Evolutionary conservation across 1,140 invertebrate species (phyloP), one percentile per base, ranked within the genome.

Genomic region (Cotesia glomerata): DNA sequence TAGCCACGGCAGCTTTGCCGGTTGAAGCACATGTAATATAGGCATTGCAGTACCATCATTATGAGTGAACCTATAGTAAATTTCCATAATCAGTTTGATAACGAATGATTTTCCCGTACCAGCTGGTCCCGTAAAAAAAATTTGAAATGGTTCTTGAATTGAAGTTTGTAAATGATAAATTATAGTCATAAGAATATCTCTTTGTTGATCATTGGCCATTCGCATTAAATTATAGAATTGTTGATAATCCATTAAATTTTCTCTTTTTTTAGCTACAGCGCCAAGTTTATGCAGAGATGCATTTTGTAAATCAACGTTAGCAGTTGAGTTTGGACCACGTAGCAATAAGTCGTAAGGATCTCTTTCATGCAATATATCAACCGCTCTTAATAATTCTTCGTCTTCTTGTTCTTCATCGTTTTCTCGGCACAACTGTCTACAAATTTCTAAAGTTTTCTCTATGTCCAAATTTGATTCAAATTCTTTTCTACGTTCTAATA

Each of bases 21-120:
- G 81, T 79, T 62, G 77, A 73, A 18, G 81, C 82, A 64, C 74
- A 74, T 9, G n/a, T n/a, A n/a, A n/a, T n/a, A n/a, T n/a, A n/a
- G n/a, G n/a, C n/a, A 71, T 76, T 73, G 49, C 7, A 51, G 45
- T 73, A 18, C 36, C 54, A 64, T 71, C 75, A 59, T 71, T 74
- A 32, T 75, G 36, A 54, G 73, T 73, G 72, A 72, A 72, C 56
- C 36, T 26, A 56, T 78, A 36, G 75, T 69, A 51, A 69, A 70
- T 69, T 75, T 68, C 64, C 51, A 76, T 32, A 72, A 45, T 69
- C 71, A 69, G 71, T 72, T 78, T 79, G 14, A 74, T 74, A 26
- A 75, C 72, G 39, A 76, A 59, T 16, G 69, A 62, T 61, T 70
- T 49, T 45, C 69, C 69, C 16, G 26, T 52, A 49, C 52, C 67